Conservation (phyloP, 2,888 invertebrate genomes). For the Nemotelus pantherinus region DNA sequence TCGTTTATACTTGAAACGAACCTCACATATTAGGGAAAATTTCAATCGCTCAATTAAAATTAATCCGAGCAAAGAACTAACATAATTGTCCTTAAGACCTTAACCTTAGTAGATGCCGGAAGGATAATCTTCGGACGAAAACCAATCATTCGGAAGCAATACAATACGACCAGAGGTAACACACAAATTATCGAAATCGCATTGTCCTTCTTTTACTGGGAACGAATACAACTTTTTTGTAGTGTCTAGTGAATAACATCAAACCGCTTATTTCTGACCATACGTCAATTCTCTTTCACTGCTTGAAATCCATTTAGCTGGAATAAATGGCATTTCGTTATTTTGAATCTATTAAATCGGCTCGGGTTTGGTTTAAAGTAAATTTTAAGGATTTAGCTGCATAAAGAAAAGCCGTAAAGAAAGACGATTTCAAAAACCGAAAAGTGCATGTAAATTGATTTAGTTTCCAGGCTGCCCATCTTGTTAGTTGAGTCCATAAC, state of each 20-base stretch:
- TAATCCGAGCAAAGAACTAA: too few relatives aligned
- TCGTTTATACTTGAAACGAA: too few relatives aligned
- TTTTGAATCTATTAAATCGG: conserved; percentile 33
- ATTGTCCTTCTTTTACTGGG: conserved; percentile 1
- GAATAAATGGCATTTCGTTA: conserved; percentile 39
- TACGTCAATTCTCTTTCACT: conserved; percentile 7
- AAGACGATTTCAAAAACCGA: too few relatives aligned
- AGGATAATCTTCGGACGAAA: conserved; percentile 32
- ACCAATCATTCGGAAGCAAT: conserved; percentile 29
- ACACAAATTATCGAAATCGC: conserved; percentile 38
- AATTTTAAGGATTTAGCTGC: neutral
- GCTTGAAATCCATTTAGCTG: conserved; percentile 34
- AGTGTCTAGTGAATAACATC: neutral
- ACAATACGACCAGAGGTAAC: conserved; percentile 31
- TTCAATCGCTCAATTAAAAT: too few relatives aligned
- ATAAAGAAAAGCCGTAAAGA: too few relatives aligned
- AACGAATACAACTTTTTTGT: too few relatives aligned
- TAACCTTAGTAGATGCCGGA: conserved; percentile 20
- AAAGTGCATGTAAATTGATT: too few relatives aligned
- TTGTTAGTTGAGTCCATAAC: too few relatives aligned
- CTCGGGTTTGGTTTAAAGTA: neutral
- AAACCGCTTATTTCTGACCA: conserved; percentile 21
- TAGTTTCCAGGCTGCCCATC: too few relatives aligned
- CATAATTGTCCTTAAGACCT: too few relatives aligned
- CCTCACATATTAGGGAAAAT: too few relatives aligned